phyloP scores from a whole-genome alignment of 2,797 vertebrate genomes.

The Carcharodon carcharias region DNA sequence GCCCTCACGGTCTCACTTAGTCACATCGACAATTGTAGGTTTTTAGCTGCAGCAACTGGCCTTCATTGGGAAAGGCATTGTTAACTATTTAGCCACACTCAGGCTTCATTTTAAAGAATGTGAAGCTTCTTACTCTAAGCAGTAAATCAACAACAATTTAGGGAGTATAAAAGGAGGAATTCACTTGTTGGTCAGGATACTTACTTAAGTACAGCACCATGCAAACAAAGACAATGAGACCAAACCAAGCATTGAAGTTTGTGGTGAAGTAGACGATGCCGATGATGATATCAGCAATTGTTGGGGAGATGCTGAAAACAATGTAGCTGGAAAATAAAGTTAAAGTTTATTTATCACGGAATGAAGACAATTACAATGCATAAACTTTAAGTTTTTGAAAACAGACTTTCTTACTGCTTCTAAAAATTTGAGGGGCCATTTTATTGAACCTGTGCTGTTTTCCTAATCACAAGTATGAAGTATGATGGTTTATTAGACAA shows the following conservation, averaged over 20 bases:
- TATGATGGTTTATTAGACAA: not conserved
- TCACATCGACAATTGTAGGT: not conserved
- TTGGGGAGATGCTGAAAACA: conserved; percentile 90
- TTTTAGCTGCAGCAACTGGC: not conserved
- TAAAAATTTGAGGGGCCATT: not conserved
- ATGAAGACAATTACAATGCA: not conserved
- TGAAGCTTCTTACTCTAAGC: not conserved
- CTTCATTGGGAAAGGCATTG: not conserved
- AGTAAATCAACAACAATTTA: not conserved
- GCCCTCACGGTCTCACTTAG: not conserved
- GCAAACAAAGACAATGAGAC: conserved; percentile 90
- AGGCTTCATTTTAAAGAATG: not conserved
- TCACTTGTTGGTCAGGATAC: conserved; percentile 44
- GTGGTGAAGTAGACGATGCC: conserved; percentile 85
- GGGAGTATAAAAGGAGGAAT: not conserved
- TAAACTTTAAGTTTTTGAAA: not conserved
- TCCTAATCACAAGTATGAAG: not conserved
- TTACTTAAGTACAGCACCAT: conserved; percentile 90
- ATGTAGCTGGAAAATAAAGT: conserved; percentile 71
- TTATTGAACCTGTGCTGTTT: not conserved
- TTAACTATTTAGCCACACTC: not conserved
- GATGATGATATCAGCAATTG: conserved; percentile 81
- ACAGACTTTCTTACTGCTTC: not conserved
- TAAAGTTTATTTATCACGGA: not conserved
- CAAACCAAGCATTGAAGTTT: conserved; percentile 91